A percentile compares a stretch with the other conserved stretches of the same genome.
These are phyloP conservation scores for Bradypus variegatus DNA, from an alignment of 2,797 vertebrate species.

Conservation along the genomic window DNA sequence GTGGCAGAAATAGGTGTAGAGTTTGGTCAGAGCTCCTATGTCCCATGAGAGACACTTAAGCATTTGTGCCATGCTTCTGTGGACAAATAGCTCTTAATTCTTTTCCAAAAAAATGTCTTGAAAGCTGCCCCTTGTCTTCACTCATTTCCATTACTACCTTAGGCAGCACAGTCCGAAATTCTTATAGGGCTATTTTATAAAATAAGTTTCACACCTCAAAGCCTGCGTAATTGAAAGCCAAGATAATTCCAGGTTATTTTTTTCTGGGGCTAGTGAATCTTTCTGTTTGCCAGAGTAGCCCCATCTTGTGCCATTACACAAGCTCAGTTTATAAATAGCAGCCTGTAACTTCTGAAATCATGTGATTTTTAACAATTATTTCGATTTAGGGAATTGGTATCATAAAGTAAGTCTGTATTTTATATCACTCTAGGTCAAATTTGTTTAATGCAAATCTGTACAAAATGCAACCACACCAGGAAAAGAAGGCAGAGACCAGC, in stretches of 20 bases:
- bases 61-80: neutral
- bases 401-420: neutral
- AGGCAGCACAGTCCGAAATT: neutral
- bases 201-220: neutral
- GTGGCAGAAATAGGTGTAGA: neutral
- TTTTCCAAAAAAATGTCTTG: neutral
- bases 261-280: neutral
- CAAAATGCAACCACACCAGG: neutral
- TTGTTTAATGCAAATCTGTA: neutral
- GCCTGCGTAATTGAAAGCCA: neutral
- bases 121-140: neutral
- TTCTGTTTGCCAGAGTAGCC: neutral
- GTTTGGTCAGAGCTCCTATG: no score
- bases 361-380: conserved; percentile 1
- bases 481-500: no score
- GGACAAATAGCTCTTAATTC: neutral
- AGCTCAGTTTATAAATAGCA: neutral
- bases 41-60: neutral
- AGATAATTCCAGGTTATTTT: neutral
- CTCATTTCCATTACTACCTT: neutral
- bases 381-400: neutral
- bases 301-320: neutral
- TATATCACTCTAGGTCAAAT: neutral
- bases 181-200: neutral
- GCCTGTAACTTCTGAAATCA: neutral